These are phyloP conservation scores for Nemopilema nomurai DNA, from an alignment of 30 jellyfish, hydroid and myxozoan genomes.

Conservation along the genomic window DNA sequence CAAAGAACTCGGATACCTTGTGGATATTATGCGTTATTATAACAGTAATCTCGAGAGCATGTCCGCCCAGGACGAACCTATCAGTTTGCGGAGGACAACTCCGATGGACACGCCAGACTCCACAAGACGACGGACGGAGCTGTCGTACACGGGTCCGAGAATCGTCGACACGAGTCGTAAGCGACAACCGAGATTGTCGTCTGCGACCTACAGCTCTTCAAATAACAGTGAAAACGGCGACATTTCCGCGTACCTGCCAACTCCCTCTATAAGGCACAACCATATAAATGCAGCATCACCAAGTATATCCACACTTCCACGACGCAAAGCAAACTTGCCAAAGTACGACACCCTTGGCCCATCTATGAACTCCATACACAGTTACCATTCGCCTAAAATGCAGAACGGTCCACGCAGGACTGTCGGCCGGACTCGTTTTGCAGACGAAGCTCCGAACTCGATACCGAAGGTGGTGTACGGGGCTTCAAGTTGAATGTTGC, in stretches of 20 bases:
- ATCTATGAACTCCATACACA: slow-evolving; percentile 23
- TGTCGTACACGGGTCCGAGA: slow-evolving; percentile 50
- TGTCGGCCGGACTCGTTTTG: slow-evolving; percentile 32
- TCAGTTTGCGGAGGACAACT: slow-evolving; percentile 13
- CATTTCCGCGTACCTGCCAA: slow-evolving; percentile 13
- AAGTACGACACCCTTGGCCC: slow-evolving; percentile 41
- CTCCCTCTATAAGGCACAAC: slow-evolving; percentile 12
- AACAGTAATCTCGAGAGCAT: slow-evolving; percentile 58
- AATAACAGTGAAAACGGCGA: slow-evolving; percentile 66
- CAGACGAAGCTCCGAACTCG: slow-evolving; percentile 6
- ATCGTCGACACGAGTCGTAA: slow-evolving; percentile 64
- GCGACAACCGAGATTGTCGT: slow-evolving; percentile 62
- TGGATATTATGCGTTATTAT: slow-evolving; percentile 74
- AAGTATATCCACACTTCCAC: slow-evolving; percentile 44
- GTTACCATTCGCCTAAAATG: slow-evolving; percentile 15
- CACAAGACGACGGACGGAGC: slow-evolving; percentile 29
- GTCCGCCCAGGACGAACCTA: slow-evolving; percentile 35
- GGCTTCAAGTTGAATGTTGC: background rate
- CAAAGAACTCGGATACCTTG: slow-evolving; percentile 70
- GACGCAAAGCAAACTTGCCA: slow-evolving; percentile 36
- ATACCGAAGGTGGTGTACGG: background rate
- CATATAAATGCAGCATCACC: slow-evolving; percentile 20
- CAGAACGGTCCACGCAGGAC: slow-evolving; percentile 33
- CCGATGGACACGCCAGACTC: slow-evolving; percentile 5
- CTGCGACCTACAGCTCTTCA: slow-evolving; percentile 69